phyloP scores from a whole-genome alignment of 2,888 invertebrate species.

The Pedicia rivosa region DNA sequence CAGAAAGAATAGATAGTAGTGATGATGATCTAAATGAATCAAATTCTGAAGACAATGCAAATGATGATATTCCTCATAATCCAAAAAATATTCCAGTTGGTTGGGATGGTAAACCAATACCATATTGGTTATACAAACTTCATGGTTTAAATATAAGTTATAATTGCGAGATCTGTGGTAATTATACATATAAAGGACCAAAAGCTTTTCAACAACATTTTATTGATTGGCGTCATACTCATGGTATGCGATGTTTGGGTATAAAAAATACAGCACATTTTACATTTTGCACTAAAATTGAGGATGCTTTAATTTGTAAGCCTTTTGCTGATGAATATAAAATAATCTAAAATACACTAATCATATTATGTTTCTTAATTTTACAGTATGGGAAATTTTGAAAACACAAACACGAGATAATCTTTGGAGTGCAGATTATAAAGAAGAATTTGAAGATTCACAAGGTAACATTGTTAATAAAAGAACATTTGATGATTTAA shows the following conservation, averaged over 20 bases:
- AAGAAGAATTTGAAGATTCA: slow-evolving; percentile 94
- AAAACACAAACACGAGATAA: slow-evolving; percentile 83
- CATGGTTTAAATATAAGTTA: slow-evolving; percentile 94
- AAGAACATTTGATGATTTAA: slow-evolving; percentile 90
- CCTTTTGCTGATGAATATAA: not conserved
- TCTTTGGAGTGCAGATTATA: slow-evolving; percentile 80
- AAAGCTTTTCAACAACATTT: slow-evolving; percentile 96
- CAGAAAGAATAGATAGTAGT: slow-evolving; percentile 71
- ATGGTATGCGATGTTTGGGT: slow-evolving; percentile 88
- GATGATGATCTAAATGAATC: slow-evolving; percentile 66
- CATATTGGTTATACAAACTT: slow-evolving; percentile 92
- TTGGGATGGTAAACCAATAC: slow-evolving; percentile 83
- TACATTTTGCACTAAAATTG: slow-evolving; percentile 91
- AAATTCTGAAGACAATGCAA: slow-evolving; percentile 57
- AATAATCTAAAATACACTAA: not conserved
- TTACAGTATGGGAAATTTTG: slow-evolving; percentile 92
- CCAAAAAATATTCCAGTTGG: slow-evolving; percentile 93
- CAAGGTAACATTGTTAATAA: slow-evolving; percentile 90
- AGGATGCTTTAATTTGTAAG: slow-evolving; percentile 76
- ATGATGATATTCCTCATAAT: slow-evolving; percentile 88
- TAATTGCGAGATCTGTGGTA: slow-evolving; percentile 94
- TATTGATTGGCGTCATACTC: slow-evolving; percentile 66
- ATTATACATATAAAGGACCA: slow-evolving; percentile 88
- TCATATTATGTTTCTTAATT: too few species aligned
- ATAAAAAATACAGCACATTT: slow-evolving; percentile 97